Evolutionary conservation across 1,140 invertebrate genomes (phyloP), one percentile per base, ranked within the genome.

Genomic region (Odontomachus brunneus): DNA sequence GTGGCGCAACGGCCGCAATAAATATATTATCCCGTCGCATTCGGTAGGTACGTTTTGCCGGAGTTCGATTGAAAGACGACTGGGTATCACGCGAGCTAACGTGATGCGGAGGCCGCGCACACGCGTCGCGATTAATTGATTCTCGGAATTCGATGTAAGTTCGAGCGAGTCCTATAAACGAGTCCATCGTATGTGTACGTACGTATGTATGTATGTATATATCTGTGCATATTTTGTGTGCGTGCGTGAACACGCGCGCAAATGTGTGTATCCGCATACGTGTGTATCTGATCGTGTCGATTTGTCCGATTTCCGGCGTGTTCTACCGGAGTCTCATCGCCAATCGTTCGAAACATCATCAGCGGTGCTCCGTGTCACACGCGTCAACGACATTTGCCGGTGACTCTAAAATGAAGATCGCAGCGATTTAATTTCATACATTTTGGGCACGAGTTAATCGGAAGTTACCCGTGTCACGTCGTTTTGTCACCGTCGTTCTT

Each of bases 81-180:
- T 81, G 69, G 83, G 62, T 87, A 87, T 87, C 88, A 89, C 88
- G 85, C 88, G 88, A 89, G 24, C 87, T 89, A 89, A 88, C 87
- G 86, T 89, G 87, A 88, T 57, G 71, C 83, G 57, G 51, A 78
- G 29, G 73, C 84, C 80, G 51, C 82, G 81, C 84, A 59, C 82
- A 60, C 83, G 57, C 67, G 84, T 87, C 62, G 63, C 84, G 67
- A 88, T 89, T 88, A 89, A 89, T 88, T 89, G 84, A 89, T 88
- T 88, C 71, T 17, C 5, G 69, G 83, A 80, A 88, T 85, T 69
- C 71, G 65, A 72, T 63, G 80, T 76, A 72, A 74, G 74, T 84
- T 84, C 33, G 57, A 38, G 12, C 38, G 53, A 74, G 55, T 78
- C n/a, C 69, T 60, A 51, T 17, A 85, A 88, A 85, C 71, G 75